Evolutionary conservation across 2,797 vertebrate species (phyloP).

Genomic region (Anguilla pacifica): DNA sequence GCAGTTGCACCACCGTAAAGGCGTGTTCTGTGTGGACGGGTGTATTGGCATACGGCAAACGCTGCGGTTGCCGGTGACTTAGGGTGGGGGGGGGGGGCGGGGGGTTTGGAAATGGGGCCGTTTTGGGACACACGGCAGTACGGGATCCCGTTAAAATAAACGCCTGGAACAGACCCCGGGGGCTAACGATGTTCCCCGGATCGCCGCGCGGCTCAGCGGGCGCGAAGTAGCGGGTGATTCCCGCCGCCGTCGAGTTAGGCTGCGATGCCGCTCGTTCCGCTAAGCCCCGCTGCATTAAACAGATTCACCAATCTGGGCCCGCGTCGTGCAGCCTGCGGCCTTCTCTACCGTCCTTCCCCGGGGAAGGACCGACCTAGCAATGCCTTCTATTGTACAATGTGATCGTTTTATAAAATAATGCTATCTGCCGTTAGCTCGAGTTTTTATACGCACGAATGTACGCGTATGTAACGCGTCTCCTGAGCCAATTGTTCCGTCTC

Average conservation of each 20-base stretch:
- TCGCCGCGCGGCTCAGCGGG: too few relatives aligned
- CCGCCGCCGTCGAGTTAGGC: too few relatives aligned
- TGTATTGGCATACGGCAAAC: background rate
- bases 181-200: background rate
- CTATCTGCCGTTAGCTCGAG: background rate
- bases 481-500: background rate
- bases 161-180: background rate
- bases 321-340: background rate
- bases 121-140: background rate
- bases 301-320: background rate
- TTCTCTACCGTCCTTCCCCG: background rate
- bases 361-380: background rate
- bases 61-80: too few relatives aligned
- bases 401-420: background rate
- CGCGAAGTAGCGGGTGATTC: background rate
- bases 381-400: conserved; percentile 3
- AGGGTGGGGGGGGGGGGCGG: too few relatives aligned
- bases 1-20: background rate
- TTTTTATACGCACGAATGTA: background rate
- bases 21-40: background rate
- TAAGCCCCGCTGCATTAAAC: background rate
- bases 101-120: background rate
- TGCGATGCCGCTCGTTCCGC: background rate
- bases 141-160: too few relatives aligned
- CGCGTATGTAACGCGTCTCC: background rate